Conservation (phyloP, 2,113 vertebrate species). For the Callionymus lyra region DNA sequence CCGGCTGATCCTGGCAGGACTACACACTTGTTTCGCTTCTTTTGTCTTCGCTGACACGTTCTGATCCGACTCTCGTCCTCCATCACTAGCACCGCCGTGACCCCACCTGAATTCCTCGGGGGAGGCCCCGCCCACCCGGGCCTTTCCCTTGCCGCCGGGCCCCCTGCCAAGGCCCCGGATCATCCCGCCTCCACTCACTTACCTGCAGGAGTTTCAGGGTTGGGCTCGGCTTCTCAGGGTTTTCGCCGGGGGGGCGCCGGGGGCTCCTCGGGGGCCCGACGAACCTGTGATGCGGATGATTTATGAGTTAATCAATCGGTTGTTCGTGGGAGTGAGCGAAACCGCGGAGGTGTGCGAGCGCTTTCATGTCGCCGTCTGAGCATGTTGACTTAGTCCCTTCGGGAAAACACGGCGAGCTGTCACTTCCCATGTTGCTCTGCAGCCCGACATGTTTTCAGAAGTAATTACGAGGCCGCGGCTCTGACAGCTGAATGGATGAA, state of each 20-base stretch:
- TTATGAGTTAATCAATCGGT: slow-evolving; percentile 68
- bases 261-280: slow-evolving; percentile 35
- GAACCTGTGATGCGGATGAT: slow-evolving; percentile 59
- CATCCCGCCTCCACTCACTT: slow-evolving; percentile 54
- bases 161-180: slow-evolving; percentile 52
- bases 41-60: slow-evolving; percentile 58
- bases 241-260: slow-evolving; percentile 23
- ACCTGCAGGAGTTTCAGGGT: slow-evolving; percentile 63
- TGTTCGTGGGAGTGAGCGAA: slow-evolving; percentile 55
- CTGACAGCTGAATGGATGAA: slow-evolving; percentile 32
- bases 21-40: slow-evolving; percentile 36
- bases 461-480: slow-evolving; percentile 48
- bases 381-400: slow-evolving; percentile 57
- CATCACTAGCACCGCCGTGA: slow-evolving; percentile 28
- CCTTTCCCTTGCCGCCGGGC: slow-evolving; percentile 56
- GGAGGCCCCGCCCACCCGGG: slow-evolving; percentile 51
- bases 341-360: slow-evolving; percentile 55
- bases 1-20: slow-evolving; percentile 40
- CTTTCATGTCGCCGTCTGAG: slow-evolving; percentile 56
- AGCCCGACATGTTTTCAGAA: slow-evolving; percentile 57
- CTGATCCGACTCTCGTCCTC: slow-evolving; percentile 40
- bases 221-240: slow-evolving; percentile 57
- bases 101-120: slow-evolving; percentile 40
- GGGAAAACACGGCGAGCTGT: slow-evolving; percentile 53
- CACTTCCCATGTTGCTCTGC: slow-evolving; percentile 47